Base-by-base conservation (phyloP, 2,888 invertebrate genomes). In the Diadromus collaris region DNA sequence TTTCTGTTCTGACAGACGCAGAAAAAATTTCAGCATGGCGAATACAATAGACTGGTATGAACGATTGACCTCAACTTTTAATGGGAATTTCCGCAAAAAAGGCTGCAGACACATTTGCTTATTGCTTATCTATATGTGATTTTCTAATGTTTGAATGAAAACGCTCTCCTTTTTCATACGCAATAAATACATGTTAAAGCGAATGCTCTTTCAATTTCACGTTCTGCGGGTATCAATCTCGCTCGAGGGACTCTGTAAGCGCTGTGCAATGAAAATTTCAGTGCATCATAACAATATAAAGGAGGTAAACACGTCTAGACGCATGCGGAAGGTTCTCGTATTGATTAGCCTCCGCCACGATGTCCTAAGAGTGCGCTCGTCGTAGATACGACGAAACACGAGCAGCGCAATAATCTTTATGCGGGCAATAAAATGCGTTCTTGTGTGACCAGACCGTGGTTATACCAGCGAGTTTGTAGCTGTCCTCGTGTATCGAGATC, bases 261-360 rank as follows among this genome's bases (percentile, higher is more conserved):
- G 63, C 9, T 56, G 63, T 46, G 56, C 67, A 56, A 54, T 64
- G 69, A 81, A 80, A 81, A 32, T 76, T 81, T 79, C 65, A 77
- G 48, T 81, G 63, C 77, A 77, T 77, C 61, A 71, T 81, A 83
- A 81, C 68, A 68, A 44, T 68, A 65, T 54, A 71, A 72, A 71
- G 76, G 56, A 73, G 79, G 84, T 83, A 82, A 84, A 84, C 83
- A 83, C 72, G 80, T 82, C 79, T 80, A 79, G 75, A 85, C 81
- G 79, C 82, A 83, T 82, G 82, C 77, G 80, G 61, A 29, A 56
- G 38, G 24, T 79, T 77, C 24, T 54, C 81, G 76, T 83, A 83
- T 85, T 81, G 83, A 85, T 85, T 84, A 82, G 72, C 61, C 63
- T 70, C 56, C 1, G 56, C 76, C 65, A 32, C 73, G 24, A 38